Base-by-base conservation (phyloP, 2,113 vertebrate species). In the Rhodinocichla rosea region DNA sequence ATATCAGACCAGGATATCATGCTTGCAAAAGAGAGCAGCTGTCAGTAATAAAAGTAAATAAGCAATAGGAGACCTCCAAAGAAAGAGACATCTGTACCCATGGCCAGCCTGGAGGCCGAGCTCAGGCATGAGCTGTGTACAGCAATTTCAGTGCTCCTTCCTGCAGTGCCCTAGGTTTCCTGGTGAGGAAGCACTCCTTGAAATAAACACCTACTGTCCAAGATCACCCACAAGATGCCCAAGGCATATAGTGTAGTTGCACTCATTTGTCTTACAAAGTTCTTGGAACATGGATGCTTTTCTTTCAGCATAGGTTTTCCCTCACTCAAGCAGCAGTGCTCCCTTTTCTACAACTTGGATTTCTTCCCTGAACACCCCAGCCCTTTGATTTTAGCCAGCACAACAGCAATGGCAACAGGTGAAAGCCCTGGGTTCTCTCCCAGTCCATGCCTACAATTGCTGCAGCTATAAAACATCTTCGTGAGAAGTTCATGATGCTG, bases 1-100 rank as follows among this genome's bases (percentile, higher is more conserved):
- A 40, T 74, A 86, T 67, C 65, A 85, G 77, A 59, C 63, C 79
- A 73, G 71, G 30, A 84, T 92, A 71, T 57, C 45, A 52, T 76
- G 83, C 60, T 73, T 76, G 65, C 65, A 87, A 60, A 90, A 84
- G 56, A 92, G 55, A 92, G 84, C 74, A 95, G 87, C 87, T 82
- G 69, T 50, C 73, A 65, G 56, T 22, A 87, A 62, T 13, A 64
- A 23, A 89, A 78, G 70, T 42, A 87, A 92, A 83, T 67, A 88
- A 81, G 71, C 75, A 88, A 73, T 8, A 85, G 50, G 49, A 93
- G 57, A n/a, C 22, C 65, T 64, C 9, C 52, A 63, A 76, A 85
- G 64, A 78, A 35, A 84, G 55, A 55, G 50, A 78, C 35, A 73
- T 53, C 45, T 80, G 49, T 42, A 83, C 18, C 62, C 65, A 32